Conservation (phyloP, 1,140 invertebrate genomes). For the Trinorchestia longiramus region DNA sequence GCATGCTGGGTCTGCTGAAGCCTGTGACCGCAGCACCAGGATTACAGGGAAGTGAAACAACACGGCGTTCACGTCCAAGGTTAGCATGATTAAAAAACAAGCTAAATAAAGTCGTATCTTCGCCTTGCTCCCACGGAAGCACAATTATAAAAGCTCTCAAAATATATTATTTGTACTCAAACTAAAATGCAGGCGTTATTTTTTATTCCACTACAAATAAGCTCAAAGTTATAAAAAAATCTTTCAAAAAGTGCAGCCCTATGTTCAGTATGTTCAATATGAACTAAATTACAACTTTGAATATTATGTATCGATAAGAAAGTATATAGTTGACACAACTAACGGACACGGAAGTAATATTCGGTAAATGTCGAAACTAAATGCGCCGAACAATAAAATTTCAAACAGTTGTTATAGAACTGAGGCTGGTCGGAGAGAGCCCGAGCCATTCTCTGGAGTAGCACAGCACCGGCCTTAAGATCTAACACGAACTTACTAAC, state of each 20-base stretch:
- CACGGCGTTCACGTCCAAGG: neutral
- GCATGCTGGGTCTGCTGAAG: neutral
- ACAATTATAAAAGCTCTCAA: neutral
- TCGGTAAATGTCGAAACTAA: neutral
- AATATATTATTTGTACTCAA: neutral
- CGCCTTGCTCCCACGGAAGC: neutral
- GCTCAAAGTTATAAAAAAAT: neutral
- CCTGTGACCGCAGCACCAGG: neutral
- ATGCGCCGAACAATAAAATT: neutral
- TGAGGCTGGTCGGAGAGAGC: neutral
- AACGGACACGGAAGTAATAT: neutral
- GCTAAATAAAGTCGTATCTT: neutral
- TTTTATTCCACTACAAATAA: neutral
- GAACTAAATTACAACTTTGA: neutral
- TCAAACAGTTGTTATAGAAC: neutral
- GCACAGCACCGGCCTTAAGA: neutral
- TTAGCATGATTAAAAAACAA: neutral
- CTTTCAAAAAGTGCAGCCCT: neutral
- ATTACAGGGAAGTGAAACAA: constrained; percentile 51
- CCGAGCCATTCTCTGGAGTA: neutral
- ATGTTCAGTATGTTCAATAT: neutral
- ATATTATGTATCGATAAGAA: neutral
- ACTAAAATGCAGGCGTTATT: neutral
- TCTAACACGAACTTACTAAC: neutral
- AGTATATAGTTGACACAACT: neutral